Evolutionary conservation across 2,113 vertebrate species (phyloP).

Genomic region (Phyllopteryx taeniolatus): DNA sequence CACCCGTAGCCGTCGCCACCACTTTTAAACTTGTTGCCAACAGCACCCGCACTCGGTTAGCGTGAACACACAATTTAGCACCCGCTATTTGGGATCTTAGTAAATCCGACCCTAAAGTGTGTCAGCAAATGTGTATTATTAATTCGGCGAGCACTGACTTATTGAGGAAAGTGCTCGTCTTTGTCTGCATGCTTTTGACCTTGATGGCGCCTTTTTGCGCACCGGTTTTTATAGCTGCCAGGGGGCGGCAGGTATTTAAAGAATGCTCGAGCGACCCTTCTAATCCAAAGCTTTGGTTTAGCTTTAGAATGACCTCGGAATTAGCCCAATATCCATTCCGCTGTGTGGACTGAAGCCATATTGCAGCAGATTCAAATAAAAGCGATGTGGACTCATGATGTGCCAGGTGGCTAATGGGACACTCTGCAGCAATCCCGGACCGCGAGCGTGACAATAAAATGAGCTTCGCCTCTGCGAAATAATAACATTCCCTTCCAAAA

Average conservation of each 20-base stretch:
- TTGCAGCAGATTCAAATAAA: constrained; percentile 18
- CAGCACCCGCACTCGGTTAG: too few relatives aligned
- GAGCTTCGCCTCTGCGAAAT: constrained; percentile 32
- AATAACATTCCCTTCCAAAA: constrained; percentile 40
- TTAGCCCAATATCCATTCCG: background rate
- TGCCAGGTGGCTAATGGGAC: constrained; percentile 62
- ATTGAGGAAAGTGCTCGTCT: too few relatives aligned
- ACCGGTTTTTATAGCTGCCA: background rate
- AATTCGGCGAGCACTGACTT: too few relatives aligned
- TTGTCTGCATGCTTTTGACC: background rate
- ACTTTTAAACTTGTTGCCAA: too few relatives aligned
- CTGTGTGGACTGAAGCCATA: background rate
- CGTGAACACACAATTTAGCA: too few relatives aligned
- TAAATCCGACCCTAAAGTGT: too few relatives aligned
- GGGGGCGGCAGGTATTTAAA: background rate
- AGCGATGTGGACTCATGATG: constrained; percentile 23
- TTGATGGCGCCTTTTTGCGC: background rate
- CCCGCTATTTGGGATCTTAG: too few relatives aligned
- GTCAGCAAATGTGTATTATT: too few relatives aligned
- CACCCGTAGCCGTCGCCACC: too few relatives aligned
- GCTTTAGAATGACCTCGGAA: background rate
- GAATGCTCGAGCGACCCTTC: background rate
- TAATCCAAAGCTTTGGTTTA: background rate
- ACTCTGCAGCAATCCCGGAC: constrained; percentile 27
- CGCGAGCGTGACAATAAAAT: constrained; percentile 35